phyloP scores from a whole-genome alignment of 35 echinoderm and acorn worm genomes.

The Ophiothrix spiculata region DNA sequence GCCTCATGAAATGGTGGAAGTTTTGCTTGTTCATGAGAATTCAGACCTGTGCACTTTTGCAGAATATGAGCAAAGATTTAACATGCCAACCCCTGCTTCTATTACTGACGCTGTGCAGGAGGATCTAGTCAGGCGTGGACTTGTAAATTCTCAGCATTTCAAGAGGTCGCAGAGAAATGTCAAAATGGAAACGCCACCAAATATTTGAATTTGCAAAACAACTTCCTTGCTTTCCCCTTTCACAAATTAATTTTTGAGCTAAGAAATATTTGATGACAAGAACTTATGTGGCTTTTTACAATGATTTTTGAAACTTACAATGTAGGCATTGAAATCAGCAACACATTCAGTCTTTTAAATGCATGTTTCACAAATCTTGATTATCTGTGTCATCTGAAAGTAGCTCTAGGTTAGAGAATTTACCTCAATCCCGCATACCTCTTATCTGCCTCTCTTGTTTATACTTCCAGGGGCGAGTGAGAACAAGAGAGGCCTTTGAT shows the following conservation, averaged over 20 bases:
- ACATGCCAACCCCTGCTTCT: background rate
- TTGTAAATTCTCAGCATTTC: background rate
- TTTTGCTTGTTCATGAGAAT: background rate
- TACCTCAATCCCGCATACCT: too few species aligned
- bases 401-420: too few species aligned
- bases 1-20: background rate
- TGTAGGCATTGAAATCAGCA: too few species aligned
- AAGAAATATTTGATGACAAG: too few species aligned
- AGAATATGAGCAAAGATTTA: background rate
- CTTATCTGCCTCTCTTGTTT: conserved; percentile 3
- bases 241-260: too few species aligned
- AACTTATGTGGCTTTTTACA: too few species aligned
- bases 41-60: background rate
- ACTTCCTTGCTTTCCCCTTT: too few species aligned
- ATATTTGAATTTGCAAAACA: too few species aligned
- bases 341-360: too few species aligned
- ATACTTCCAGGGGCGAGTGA: background rate
- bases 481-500: background rate
- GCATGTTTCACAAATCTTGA: too few species aligned
- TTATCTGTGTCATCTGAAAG: background rate
- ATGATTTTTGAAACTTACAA: too few species aligned
- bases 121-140: background rate
- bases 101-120: background rate
- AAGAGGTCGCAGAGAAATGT: background rate
- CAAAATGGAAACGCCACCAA: too few species aligned